A percentile compares a stretch with the other conserved stretches of the same genome.
Conservation (phyloP, 2,888 invertebrate species). For the Ceraclea dissimilis region DNA sequence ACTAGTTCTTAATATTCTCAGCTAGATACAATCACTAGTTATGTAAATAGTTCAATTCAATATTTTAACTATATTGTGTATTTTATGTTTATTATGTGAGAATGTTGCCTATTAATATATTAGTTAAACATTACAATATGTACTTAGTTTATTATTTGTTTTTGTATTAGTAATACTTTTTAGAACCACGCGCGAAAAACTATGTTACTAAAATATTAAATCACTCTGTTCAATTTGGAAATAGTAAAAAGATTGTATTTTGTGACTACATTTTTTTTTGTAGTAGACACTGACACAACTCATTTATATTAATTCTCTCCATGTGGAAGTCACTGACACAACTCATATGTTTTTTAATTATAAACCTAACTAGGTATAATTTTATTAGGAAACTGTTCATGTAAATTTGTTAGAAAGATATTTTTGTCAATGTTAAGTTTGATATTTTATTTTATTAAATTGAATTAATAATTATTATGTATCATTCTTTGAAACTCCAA, state of each 20-base stretch:
- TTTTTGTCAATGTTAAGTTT: slow-evolving; percentile 5
- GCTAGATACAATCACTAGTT: slow-evolving; percentile 3
- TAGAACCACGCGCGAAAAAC: too few species aligned
- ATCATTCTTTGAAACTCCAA: slow-evolving; percentile 1
- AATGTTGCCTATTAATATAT: too few species aligned
- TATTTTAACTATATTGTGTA: neutral
- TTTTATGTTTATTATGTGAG: too few species aligned
- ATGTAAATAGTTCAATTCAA: neutral
- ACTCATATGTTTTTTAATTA: neutral
- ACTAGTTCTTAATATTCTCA: neutral
- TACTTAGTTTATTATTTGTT: too few species aligned
- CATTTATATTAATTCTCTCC: neutral
- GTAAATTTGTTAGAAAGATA: slow-evolving; percentile 10
- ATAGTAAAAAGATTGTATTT: neutral
- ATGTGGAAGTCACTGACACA: neutral
- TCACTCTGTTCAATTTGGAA: too few species aligned
- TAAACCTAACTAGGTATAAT: too few species aligned
- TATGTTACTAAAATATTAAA: too few species aligned
- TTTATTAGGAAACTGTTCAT: neutral
- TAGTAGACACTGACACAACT: neutral
- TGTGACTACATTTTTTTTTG: neutral
- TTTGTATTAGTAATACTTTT: too few species aligned
- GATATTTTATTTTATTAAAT: neutral
- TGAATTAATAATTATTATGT: neutral
- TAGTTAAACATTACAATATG: too few species aligned